These are phyloP conservation scores for Eunapius fragilis DNA, from an alignment of 37 sponge, comb jelly and placozoan genomes.

Conservation along the genomic window DNA sequence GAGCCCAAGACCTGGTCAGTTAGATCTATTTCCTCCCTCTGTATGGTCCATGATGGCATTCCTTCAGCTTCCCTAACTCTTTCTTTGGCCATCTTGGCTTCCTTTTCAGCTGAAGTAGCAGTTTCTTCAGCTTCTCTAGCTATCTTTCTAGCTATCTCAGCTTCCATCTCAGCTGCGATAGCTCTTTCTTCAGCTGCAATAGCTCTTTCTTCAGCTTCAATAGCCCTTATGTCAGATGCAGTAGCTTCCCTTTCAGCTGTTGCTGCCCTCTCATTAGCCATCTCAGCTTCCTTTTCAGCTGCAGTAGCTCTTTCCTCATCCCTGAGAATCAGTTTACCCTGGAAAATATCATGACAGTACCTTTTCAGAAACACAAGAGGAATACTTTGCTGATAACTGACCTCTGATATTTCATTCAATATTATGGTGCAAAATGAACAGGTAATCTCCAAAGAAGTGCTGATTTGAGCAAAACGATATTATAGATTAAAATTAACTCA, in stretches of 20 bases:
- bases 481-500: too few species aligned
- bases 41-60: neutral
- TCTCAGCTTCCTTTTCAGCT: neutral
- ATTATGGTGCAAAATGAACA: too few species aligned
- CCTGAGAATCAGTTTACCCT: too few species aligned
- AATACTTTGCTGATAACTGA: too few species aligned
- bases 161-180: neutral
- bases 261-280: neutral
- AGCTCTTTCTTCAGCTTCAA: neutral
- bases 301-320: neutral
- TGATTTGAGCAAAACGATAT: too few species aligned
- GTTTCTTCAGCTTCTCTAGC: neutral
- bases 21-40: slow-evolving; percentile 15
- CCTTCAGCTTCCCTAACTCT: neutral
- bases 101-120: neutral
- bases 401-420: too few species aligned
- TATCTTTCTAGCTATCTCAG: neutral
- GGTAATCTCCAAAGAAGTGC: too few species aligned
- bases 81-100: neutral
- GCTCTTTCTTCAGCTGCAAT: neutral
- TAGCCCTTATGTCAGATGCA: neutral
- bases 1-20: slow-evolving; percentile 16
- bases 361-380: too few species aligned
- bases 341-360: too few species aligned
- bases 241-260: neutral